Evolutionary conservation across 2,113 vertebrate species (phyloP).

Genomic region (human (Homo sapiens)): GRCh38 chr15:94744501-94745000

Average conservation of each 20-base stretch:
- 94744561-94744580: conserved; percentile 6
- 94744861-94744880: neutral
- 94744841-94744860: neutral
- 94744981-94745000: neutral
- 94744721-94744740: neutral
- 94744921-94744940: neutral
- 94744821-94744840: neutral
- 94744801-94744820: neutral
- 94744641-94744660: neutral
- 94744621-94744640: neutral
- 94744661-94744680: neutral
- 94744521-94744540: neutral
- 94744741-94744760: neutral
- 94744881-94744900: neutral
- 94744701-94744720: neutral
- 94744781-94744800: neutral
- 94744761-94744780: neutral
- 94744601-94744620: neutral
- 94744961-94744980: neutral
- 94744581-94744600: conserved; percentile 25
- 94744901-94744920: neutral
- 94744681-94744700: neutral
- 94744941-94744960: rapidly evolving
- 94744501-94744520: neutral
- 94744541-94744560: neutral